Conservation (phyloP, 1,140 invertebrate genomes). For the Myzus persicae region DNA sequence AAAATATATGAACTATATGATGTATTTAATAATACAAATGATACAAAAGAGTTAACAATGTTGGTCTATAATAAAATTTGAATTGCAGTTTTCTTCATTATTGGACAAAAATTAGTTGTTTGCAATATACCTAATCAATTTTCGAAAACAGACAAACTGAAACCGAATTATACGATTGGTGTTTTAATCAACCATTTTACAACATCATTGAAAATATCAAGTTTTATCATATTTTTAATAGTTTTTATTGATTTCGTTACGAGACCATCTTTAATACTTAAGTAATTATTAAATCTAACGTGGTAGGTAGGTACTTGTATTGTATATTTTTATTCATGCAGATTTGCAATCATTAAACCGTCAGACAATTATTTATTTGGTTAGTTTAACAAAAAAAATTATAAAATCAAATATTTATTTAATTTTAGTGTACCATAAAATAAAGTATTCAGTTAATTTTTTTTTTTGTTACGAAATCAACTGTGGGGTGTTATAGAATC, state of each 20-base stretch:
- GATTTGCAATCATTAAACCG: not conserved
- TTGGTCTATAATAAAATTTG: not conserved
- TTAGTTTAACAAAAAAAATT: not conserved
- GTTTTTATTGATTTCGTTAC: not conserved
- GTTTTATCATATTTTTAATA: no score
- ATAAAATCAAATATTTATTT: not conserved
- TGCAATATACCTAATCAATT: no score
- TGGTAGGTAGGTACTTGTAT: no score
- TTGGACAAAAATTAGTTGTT: not conserved
- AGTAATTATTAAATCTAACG: not conserved
- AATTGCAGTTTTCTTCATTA: not conserved
- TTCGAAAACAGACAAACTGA: no score
- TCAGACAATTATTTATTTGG: not conserved
- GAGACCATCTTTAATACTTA: not conserved
- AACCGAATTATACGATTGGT: no score
- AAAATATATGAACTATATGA: no score
- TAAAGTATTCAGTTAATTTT: not conserved
- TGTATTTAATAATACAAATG: no score
- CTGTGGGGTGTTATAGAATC: no score
- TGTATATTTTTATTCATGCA: not conserved
- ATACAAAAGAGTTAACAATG: not conserved
- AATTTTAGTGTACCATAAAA: not conserved
- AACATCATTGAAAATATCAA: no score
- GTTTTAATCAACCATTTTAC: no score
- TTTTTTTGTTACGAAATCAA: not conserved